Base-by-base conservation (phyloP, 2,888 invertebrate species). In the Coelinius sp. region DNA sequence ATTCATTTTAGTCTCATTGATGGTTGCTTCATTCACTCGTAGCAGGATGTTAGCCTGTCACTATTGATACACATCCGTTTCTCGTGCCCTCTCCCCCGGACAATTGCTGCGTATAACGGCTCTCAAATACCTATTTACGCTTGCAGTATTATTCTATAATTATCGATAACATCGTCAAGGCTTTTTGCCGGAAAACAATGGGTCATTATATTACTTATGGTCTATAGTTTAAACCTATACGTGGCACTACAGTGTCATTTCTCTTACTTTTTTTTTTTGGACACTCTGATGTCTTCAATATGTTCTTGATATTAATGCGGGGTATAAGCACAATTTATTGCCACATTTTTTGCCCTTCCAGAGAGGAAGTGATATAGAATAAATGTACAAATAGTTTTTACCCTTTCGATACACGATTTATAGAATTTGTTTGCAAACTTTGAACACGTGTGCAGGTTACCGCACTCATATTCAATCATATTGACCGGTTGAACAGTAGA, bases 81-180 rank as follows among this genome's bases (percentile, higher is more conserved):
- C 65, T 10, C 46, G 17, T 17, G 46, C n/a, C n/a, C n/a, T 31
- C 31, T 31, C 31, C 17, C 46, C 46, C 46, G 46, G 41, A 65
- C n/a, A 52, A 67, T 70, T 70, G 66, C 71, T 70, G 64, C 70
- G 68, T 68, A 70, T 72, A 72, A 72, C 63, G 35, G 25, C 44
- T 68, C 80, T 80, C 81, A 80, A 82, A 84, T 84, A 84, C 83
- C 82, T 86, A 86, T 85, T 87, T 85, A 84, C 83, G 84, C 83
- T 85, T 85, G 83, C 85, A 84, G 83, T 87, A 87, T 87, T 86
- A 86, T 86, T 87, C 85, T 82, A 86, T 85, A 86, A 87, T 87
- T 87, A 86, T 87, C 87, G 86, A 86, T 86, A 86, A 86, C 84
- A 87, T 86, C 86, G 85, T 84, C 87, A 84, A 86, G 86, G 86